Conservation (phyloP, 2,888 invertebrate species). For the Mythimna loreyi region DNA sequence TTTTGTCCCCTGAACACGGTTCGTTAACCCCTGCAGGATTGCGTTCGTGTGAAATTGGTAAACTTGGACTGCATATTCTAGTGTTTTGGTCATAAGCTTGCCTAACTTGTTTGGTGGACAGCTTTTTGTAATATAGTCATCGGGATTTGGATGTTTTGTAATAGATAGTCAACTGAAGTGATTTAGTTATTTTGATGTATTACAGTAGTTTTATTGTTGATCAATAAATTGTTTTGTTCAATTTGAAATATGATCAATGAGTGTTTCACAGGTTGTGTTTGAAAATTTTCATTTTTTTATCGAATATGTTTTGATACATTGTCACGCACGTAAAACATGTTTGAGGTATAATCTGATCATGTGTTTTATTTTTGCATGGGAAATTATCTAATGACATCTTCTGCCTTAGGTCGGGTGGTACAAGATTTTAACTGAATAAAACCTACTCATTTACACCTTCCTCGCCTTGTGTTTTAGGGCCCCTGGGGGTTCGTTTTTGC, state of each 20-base stretch:
- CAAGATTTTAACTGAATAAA: too few species aligned
- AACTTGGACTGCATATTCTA: constrained; percentile 55
- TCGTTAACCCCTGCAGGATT: constrained; percentile 66
- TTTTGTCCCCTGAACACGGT: constrained; percentile 73
- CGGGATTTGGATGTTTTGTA: constrained; percentile 9
- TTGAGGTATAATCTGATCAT: too few species aligned
- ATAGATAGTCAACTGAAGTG: constrained; percentile 8
- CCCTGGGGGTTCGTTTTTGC: too few species aligned
- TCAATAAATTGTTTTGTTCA: not conserved
- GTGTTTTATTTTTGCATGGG: too few species aligned
- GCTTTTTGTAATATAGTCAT: constrained; percentile 30
- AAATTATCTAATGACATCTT: too few species aligned
- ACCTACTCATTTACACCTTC: too few species aligned
- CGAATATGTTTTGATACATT: too few species aligned
- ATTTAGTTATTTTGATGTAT: not conserved
- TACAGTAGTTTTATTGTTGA: not conserved
- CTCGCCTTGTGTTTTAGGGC: too few species aligned
- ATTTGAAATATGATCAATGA: not conserved
- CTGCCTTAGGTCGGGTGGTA: too few species aligned
- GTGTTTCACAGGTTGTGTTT: not conserved
- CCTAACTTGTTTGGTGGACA: constrained; percentile 28
- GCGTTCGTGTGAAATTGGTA: constrained; percentile 56
- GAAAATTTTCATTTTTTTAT: not conserved
- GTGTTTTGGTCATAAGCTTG: constrained; percentile 41
- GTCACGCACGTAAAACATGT: not conserved